Evolutionary conservation across 1,140 invertebrate genomes (phyloP).

Genomic region (Cydia splendana): DNA sequence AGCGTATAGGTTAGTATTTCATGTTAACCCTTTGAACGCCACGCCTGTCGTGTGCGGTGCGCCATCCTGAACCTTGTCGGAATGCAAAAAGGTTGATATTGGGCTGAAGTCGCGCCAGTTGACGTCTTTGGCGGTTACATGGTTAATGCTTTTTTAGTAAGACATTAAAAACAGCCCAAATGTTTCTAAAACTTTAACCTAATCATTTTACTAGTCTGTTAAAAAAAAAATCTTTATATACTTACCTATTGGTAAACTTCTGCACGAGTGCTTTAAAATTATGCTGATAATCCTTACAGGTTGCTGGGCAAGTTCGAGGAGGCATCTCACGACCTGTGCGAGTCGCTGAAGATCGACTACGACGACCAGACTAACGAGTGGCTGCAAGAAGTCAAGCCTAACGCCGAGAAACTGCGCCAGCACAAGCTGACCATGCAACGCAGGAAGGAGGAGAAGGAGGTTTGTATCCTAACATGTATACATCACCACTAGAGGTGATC

Average conservation of each 20-base stretch:
- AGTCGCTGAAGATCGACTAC: conserved; percentile 95
- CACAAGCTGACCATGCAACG: conserved; percentile 90
- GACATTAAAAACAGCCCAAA: no score
- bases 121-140: no score
- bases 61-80: not conserved
- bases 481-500: no score
- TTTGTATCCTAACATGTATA: no score
- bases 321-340: conserved; percentile 90
- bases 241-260: no score
- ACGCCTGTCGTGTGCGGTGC: no score
- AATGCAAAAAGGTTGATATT: no score
- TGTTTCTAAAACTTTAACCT: no score
- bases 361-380: conserved; percentile 94
- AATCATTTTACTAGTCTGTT: no score
- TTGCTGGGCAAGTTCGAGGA: conserved; percentile 93
- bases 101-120: no score
- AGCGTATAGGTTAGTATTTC: conserved; percentile 81
- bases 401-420: conserved; percentile 93
- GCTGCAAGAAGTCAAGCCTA: conserved; percentile 94
- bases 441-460: conserved; percentile 85
- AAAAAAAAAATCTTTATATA: no score
- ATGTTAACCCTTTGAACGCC: conserved; percentile 17
- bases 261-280: not conserved
- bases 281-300: conserved; percentile 65
- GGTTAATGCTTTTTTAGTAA: no score